Base-by-base conservation (phyloP, 2,113 vertebrate species). In the Tachysurus vachellii region DNA sequence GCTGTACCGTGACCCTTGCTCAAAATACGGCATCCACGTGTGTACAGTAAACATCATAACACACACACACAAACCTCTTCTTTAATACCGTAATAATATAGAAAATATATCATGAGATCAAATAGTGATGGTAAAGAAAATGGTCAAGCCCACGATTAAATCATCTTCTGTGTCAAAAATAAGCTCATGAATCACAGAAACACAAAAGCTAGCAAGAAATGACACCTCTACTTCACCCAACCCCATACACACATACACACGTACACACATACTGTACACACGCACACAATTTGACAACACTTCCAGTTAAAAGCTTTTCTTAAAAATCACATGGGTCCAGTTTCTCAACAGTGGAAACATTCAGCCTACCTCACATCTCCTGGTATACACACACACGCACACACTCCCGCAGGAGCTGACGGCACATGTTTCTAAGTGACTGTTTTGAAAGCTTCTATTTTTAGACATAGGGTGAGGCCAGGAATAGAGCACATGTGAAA, bases 381-480 rank as follows among this genome's bases (percentile, higher is more conserved):
- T 83, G 19, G 19, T 64, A 5, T 42, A 62, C 13, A 31, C 64
- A 23, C 26, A n/a, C 17, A 80, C n/a, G 57, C 83, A 84, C 53
- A 57, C 53, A 17, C 16, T 19, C 91, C 91, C 92, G 93, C 89
- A 92, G 87, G 92, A 93, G 95, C 95, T 94, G 95, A 94, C 92
- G 92, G 89, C 70, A 92, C 94, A 91, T 94, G 95, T 95, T 94
- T 94, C 86, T 93, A 92, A 93, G 91, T 91, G 93, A 71, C 81
- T 70, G 92, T 91, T 91, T 92, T 94, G 93, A 95, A 91, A 93
- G 93, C 88, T 62, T 91, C 93, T 97, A 96, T 94, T 95, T 96
- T 94, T 95, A 94, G 94, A 80, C 91, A 91, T 82, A 88, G 85
- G 84, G 91, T 87, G 87, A 87, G 81, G 91, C 92, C 86, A 83